Base-by-base conservation (phyloP, 1,140 invertebrate genomes). In the Diprion similis region DNA sequence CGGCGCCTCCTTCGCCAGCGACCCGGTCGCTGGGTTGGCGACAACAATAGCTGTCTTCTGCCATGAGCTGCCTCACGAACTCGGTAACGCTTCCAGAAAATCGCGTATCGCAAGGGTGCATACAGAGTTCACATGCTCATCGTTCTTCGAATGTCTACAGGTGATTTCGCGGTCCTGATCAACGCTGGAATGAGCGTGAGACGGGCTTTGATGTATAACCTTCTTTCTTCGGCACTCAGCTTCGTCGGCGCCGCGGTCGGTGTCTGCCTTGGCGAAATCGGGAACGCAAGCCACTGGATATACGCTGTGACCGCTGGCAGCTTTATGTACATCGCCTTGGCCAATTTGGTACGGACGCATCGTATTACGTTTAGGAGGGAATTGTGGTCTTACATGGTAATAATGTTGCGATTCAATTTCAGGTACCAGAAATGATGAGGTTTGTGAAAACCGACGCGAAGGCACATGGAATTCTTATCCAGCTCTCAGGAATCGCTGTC, bases 281-380 rank as follows among this genome's bases (percentile, higher is more conserved):
- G 51, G n/a, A 13, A 59, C 51, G 51, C n/a, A 4, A 86, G 90
- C 70, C 90, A 94, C 37, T 95, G 94, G 94, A 92, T 95, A 47
- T 95, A 95, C 86, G 91, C 93, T 4, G 90, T 90, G 8, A 93
- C 94, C 2, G 94, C 93, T n/a, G 95, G 94, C 46, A 94, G 93
- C 67, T 96, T 96, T 84, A 88, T 96, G 0, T 95, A 96, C 79
- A 94, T 96, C 74, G 93, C 93, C n/a, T 88, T 96, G 67, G 94
- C 94, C 10, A 93, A 95, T 85, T 89, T 96, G 87, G 92, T 95
- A 77, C 90, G 90, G 48, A 90, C 24, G 2, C 24, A 37, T 37
- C 13, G 18, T 66, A 66, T 17, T 19, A 10, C 59, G 15, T 11
- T 17, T 66, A 64, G 15, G 15, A 24, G n/a, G 24, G 24, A 37